Conservation (phyloP, 2,888 invertebrate genomes). For the Notodonta dromedarius region DNA sequence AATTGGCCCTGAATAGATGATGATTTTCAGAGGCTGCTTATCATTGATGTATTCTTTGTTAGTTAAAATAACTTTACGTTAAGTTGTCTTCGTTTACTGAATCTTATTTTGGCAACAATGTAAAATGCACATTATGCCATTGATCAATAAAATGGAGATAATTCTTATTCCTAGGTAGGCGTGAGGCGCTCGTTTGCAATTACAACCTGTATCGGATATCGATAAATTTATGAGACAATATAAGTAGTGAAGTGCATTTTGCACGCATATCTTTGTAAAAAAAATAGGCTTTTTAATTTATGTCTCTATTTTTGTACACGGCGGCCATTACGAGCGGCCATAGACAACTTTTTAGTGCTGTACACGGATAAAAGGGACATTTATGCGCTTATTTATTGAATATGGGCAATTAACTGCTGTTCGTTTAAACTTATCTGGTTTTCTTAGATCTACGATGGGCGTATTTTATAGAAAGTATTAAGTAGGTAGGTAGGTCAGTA, state of each 20-base stretch:
- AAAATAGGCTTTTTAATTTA: constrained; percentile 27
- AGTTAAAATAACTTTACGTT: too few relatives aligned
- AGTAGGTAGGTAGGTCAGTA: too few relatives aligned
- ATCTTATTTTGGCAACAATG: too few relatives aligned
- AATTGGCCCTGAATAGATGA: constrained; percentile 21
- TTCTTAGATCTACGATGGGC: background rate
- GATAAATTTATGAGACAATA: constrained; percentile 38
- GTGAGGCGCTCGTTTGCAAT: constrained; percentile 28
- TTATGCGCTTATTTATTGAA: constrained; percentile 5
- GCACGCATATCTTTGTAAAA: constrained; percentile 31
- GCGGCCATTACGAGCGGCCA: constrained; percentile 18
- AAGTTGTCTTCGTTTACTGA: too few relatives aligned
- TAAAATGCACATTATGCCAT: too few relatives aligned
- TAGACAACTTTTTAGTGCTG: background rate
- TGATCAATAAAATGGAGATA: too few relatives aligned
- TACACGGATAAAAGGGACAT: constrained; percentile 5
- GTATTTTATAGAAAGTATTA: too few relatives aligned
- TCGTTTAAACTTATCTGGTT: background rate
- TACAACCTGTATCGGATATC: constrained; percentile 33
- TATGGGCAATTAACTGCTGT: background rate
- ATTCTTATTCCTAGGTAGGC: constrained; percentile 17
- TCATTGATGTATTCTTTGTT: too few relatives aligned
- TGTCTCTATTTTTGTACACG: constrained; percentile 35
- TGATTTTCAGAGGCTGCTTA: background rate
- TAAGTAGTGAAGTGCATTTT: constrained; percentile 33